Base-by-base conservation (phyloP, 2,888 invertebrate genomes). In the Colostygia pectinataria region DNA sequence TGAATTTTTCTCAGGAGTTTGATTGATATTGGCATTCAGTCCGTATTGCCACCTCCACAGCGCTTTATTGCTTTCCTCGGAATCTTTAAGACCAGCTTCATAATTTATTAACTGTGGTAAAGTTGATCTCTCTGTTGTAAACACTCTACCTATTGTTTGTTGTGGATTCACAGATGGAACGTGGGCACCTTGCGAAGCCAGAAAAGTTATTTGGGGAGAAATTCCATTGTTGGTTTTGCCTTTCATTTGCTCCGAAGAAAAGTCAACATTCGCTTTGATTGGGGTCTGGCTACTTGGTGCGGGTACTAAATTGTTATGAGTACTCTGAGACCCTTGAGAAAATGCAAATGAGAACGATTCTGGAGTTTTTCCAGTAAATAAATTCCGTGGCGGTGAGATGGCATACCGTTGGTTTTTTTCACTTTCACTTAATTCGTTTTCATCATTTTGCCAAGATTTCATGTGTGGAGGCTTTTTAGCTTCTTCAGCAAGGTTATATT, bases 21-120 rank as follows among this genome's bases (percentile, higher is more conserved):
- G 77, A 60, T 80, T 78, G 48, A 67, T 59, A 49, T 77, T 83
- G 12, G 78, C 59, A 55, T 82, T 85, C 29, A 82, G 42, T 7
- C 86, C 88, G 46, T 89, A 90, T 63, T 89, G 90, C 90, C 88
- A 88, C 50, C 88, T 76, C 89, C 90, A 90, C 29, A 90, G 63
- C 5, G 74, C 77, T 73, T 87, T 87, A 55, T 78, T 81, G 44
- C 61, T 74, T 48, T 89, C 88, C 32, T 87, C 86, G 5, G 71
- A 42, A 24, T 87, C 85, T 57, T 80, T 83, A 7, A 68, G 55
- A 42, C 64, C 67, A 12, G 84, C 80, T 65, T 89, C 88, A 58
- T 89, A 90, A 68, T 88, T 89, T 40, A 90, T 67, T 56, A 90
- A 60, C 61, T 87, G 86, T 13, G 90, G 87, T 73, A 89, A 68